Evolutionary conservation across 2,888 invertebrate genomes (phyloP).

Genomic region (Xylota sylvarum): DNA sequence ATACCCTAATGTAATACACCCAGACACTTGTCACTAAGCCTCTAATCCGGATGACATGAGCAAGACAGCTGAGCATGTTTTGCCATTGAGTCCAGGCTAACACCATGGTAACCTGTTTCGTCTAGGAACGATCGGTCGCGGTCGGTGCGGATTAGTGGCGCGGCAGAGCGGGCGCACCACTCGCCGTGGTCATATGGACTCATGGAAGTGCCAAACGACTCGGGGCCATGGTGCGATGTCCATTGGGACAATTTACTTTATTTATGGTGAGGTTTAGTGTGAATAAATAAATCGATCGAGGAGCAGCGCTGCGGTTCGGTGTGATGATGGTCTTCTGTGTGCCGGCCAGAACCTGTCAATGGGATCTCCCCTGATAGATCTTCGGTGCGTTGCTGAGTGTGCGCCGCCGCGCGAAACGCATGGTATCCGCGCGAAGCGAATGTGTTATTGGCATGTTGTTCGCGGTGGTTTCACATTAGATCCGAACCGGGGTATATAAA

Average conservation of each 20-base stretch:
- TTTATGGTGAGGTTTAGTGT: conserved; percentile 76
- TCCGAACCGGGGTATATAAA: conserved; percentile 59
- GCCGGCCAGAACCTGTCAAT: conserved; percentile 66
- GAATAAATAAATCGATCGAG: conserved; percentile 74
- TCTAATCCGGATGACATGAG: conserved; percentile 77
- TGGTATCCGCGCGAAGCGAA: conserved; percentile 38
- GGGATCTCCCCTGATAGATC: conserved; percentile 61
- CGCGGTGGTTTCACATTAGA: conserved; percentile 49
- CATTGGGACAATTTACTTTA: conserved; percentile 76
- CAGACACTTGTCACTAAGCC: conserved; percentile 77
- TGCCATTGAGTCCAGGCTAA: conserved; percentile 68
- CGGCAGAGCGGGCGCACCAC: neutral
- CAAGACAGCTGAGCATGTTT: conserved; percentile 76
- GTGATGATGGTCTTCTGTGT: conserved; percentile 29
- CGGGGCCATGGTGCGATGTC: conserved; percentile 54
- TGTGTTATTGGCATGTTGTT: conserved; percentile 40
- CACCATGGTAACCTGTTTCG: conserved; percentile 69
- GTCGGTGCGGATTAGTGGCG: conserved; percentile 35
- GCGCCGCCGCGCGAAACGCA: conserved; percentile 30
- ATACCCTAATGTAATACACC: conserved; percentile 77
- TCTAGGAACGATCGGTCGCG: conserved; percentile 36
- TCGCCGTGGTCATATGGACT: conserved; percentile 67
- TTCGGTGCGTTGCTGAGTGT: conserved; percentile 69
- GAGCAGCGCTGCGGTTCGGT: conserved; percentile 9
- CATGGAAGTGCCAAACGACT: conserved; percentile 61